Base-by-base conservation (phyloP, 2,797 vertebrate species). In the Phoeniculus purpureus region DNA sequence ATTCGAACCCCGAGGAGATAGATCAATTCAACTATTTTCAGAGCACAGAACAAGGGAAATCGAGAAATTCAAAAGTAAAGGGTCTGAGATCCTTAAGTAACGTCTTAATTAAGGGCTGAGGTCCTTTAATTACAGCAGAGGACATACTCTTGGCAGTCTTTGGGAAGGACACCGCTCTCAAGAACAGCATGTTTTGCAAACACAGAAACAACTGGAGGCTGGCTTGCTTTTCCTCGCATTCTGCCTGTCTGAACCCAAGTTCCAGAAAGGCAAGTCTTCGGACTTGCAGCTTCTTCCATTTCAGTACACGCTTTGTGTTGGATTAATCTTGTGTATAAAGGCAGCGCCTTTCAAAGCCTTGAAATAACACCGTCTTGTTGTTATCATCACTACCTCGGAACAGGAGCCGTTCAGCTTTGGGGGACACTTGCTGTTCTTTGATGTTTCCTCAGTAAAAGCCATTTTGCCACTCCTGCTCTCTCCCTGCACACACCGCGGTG, bases 401-500 rank as follows among this genome's bases (percentile, higher is more conserved):
- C 9, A 43, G 80, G 51, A 87, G 31, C 27, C 43, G 72, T 90
- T 61, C 95, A 79, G 52, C 94, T 94, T 18, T 85, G 92, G 77
- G 81, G 89, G 43, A 81, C 75, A 62, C 54, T 61, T 37, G 96
- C 88, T 89, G 50, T 84, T 22, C 47, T 81, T 72, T 93, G 66
- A 43, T 50, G 31, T 77, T 52, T 87, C 56, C 34, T 76, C 70
- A 21, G 61, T 77, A 15, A 91, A 90, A 80, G 65, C 67, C 71
- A 67, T 90, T 60, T 50, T 51, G 54, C 51, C 54, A 64, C 54
- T 51, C 32, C 55, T 23, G 40, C 14, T 82, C 19, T 50, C 51
- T 47, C 50, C 71, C 26, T 34, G 16, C 16, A 61, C 5, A 3
- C 15, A 18, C 23, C 23, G 8, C 23, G 8, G 50, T 26, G 12